phyloP scores from a whole-genome alignment of 2,797 vertebrate genomes.

The Myripristis jacobus region DNA sequence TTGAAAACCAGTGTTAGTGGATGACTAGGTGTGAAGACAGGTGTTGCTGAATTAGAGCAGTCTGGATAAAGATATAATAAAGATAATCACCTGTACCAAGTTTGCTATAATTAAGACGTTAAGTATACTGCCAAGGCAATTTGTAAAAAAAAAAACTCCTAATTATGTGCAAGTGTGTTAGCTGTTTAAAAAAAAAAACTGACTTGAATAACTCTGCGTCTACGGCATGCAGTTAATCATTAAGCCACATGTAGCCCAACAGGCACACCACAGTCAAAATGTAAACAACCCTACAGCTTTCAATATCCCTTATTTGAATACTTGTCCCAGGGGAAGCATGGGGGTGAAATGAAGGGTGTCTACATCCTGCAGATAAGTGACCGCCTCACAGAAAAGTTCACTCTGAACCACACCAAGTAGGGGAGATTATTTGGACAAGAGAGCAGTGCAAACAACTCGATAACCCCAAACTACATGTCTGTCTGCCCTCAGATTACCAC shows the following conservation, averaged over 20 bases:
- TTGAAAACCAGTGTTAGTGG: too few species aligned
- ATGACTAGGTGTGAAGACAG: too few species aligned
- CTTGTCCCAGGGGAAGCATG: constrained; percentile 32
- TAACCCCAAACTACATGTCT: constrained; percentile 43
- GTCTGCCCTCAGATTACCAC: constrained; percentile 43
- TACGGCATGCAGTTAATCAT: constrained; percentile 51
- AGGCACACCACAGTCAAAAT: constrained; percentile 38
- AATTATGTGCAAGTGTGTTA: not conserved
- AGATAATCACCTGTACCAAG: too few species aligned
- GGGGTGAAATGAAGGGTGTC: constrained; percentile 67
- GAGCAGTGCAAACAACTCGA: constrained; percentile 48
- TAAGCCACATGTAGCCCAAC: constrained; percentile 22
- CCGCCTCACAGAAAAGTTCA: constrained; percentile 29
- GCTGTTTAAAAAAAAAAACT: too few species aligned
- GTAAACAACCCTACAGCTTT: constrained; percentile 45
- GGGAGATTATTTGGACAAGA: constrained; percentile 64
- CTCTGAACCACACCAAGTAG: constrained; percentile 19
- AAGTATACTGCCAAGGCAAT: not conserved
- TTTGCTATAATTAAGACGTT: too few species aligned
- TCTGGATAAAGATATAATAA: too few species aligned
- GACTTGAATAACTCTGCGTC: not conserved
- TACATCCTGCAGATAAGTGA: constrained; percentile 78
- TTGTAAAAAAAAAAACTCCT: too few species aligned
- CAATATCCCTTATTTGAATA: constrained; percentile 29
- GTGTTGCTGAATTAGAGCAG: too few species aligned